Percentiles rank a stretch among this genome's conserved stretches.
phyloP scores from a whole-genome alignment of 2,113 vertebrate genomes.

The Pachyramphus minor region DNA sequence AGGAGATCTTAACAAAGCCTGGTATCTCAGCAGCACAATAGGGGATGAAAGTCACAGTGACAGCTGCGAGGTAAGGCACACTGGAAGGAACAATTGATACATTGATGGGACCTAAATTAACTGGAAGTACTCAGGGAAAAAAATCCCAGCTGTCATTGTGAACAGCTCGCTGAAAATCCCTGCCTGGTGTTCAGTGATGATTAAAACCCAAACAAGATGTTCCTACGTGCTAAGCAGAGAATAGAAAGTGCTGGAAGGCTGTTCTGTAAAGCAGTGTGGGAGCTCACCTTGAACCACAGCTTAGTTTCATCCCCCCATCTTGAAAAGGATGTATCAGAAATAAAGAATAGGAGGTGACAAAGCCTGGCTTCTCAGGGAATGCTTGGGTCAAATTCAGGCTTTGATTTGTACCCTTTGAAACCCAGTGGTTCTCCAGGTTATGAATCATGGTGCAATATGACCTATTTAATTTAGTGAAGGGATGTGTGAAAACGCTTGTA shows the following conservation, averaged over 20 bases:
- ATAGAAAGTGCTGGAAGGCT: background rate
- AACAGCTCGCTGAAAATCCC: background rate
- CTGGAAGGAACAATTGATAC: conserved; percentile 52
- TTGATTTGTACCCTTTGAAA: conserved; percentile 48
- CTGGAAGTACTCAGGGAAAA: conserved; percentile 33
- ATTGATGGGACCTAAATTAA: conserved; percentile 66
- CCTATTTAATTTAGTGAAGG: conserved; percentile 35
- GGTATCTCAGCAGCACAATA: conserved; percentile 23
- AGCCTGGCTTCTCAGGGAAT: background rate
- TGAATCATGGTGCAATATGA: background rate
- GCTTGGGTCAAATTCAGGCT: conserved; percentile 13
- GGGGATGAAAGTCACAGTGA: conserved; percentile 41
- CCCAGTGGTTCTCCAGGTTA: background rate
- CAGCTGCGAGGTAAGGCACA: conserved; percentile 34
- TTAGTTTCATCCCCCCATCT: background rate
- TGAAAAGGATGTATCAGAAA: conserved; percentile 20
- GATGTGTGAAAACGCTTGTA: background rate
- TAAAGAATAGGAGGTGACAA: conserved; percentile 25
- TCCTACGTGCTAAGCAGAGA: background rate
- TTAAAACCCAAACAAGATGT: conserved; percentile 36
- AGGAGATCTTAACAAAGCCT: conserved; percentile 27
- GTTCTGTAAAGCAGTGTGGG: background rate
- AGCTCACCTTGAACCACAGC: conserved; percentile 6
- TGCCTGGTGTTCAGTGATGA: background rate
- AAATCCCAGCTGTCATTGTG: background rate